Base-by-base conservation (phyloP, 2,888 invertebrate genomes). In the Drosophila ochracea region DNA sequence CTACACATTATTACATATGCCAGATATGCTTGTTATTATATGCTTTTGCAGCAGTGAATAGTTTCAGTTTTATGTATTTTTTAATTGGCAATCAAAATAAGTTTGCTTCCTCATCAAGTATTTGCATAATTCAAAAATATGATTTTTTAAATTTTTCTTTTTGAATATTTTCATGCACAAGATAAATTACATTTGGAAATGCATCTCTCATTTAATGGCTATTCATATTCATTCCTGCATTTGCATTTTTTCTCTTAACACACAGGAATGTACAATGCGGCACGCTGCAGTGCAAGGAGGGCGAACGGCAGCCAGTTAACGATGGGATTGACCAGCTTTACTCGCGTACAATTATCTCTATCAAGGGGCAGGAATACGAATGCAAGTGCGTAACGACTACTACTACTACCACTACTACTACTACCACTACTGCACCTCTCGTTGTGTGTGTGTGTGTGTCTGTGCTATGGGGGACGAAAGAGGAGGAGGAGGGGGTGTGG, bases 281-380 rank as follows among this genome's bases (percentile, higher is more conserved):
- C 19, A 97, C 99, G 1, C 94, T 99, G 76, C 99, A 99, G 92
- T 99, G 99, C 93, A 97, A 97, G 92, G 95, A 96, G 69, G 99
- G 99, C 16, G 96, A 96, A 92, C 95, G 96, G 58, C 96, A 96
- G 90, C 99, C 99, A 4, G 95, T 96, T 39, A 95, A 97, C 76
- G 94, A 95, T 41, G 97, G 96, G 19, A 95, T 96, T 94, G 97
- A 97, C 92, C 96, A 97, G 90, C 96, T 96, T 79, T 97, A 97
- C 93, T 97, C 98, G 10, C 95, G 96, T 88, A 99, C 98, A 25
- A 97, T 97, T 78, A 97, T 99, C 92, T 97, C 97, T 72, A 97
- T 97, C 92, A 97, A 97, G 91, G 97, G 97, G 52, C 95, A 95
- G 73, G 98, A 98, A 93, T 98, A 97, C 92, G 98, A 98, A 94